A percentile compares a stretch with the other conserved stretches of the same genome.
phyloP scores from a whole-genome alignment of 2,797 vertebrate species.

The Aldrovandia affinis region DNA sequence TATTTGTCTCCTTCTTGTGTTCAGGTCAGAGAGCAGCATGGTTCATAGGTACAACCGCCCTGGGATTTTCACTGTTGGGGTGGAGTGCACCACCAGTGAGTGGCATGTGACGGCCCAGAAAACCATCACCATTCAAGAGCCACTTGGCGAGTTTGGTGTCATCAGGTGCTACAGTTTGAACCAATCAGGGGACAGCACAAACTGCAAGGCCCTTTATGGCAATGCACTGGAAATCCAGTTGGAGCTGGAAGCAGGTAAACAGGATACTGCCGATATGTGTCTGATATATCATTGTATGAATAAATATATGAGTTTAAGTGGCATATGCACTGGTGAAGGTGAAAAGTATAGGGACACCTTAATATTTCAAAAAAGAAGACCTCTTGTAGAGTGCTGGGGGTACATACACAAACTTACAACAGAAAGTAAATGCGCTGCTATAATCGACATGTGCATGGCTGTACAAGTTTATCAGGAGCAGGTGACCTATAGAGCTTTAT shows the following conservation, averaged over 20 bases:
- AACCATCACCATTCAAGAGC: conserved; percentile 76
- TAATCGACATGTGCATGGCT: background rate
- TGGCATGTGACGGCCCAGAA: conserved; percentile 89
- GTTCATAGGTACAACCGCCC: conserved; percentile 78
- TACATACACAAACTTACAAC: background rate
- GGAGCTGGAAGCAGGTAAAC: conserved; percentile 76
- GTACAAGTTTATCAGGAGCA: background rate
- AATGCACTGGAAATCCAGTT: conserved; percentile 79
- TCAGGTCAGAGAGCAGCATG: conserved; percentile 76
- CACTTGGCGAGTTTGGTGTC: conserved; percentile 65
- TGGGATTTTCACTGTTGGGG: conserved; percentile 81
- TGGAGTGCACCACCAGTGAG: conserved; percentile 88
- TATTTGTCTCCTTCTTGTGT: conserved; percentile 18
- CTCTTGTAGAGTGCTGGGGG: background rate
- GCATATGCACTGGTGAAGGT: background rate
- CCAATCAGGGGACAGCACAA: conserved; percentile 61
- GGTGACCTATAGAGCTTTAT: too few species aligned
- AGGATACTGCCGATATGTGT: background rate
- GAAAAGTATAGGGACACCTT: background rate
- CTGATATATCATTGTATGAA: background rate
- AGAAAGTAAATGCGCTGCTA: background rate
- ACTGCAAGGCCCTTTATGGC: conserved; percentile 71
- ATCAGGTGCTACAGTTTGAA: conserved; percentile 77
- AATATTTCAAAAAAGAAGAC: background rate
- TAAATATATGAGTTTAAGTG: background rate